These are phyloP conservation scores for Numida meleagris DNA, from an alignment of 2,113 vertebrate genomes.

Conservation along the genomic window DNA sequence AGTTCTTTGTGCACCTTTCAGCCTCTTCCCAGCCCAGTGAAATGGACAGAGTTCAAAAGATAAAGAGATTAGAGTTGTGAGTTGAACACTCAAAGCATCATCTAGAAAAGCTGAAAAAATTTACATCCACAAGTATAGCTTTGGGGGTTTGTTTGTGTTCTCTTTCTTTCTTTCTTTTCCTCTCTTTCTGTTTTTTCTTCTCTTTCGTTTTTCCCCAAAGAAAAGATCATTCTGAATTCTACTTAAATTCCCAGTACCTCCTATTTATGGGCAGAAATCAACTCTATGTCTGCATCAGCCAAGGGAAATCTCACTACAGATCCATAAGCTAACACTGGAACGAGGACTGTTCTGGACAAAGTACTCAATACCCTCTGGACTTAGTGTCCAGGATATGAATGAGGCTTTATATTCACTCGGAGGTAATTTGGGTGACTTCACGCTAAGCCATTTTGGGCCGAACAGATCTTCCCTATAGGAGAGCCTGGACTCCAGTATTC, in stretches of 20 bases:
- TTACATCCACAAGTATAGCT: neutral
- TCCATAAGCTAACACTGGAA: neutral
- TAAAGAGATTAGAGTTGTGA: neutral
- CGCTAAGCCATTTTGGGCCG: neutral
- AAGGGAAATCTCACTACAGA: neutral
- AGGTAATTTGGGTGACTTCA: slow-evolving; percentile 7
- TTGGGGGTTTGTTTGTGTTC: neutral
- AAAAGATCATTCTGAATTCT: neutral
- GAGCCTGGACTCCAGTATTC: neutral
- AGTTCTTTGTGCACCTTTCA: neutral
- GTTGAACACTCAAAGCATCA: neutral
- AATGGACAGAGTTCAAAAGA: neutral
- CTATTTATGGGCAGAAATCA: neutral
- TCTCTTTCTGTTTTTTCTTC: neutral
- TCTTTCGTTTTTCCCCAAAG: neutral
- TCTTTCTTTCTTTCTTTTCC: neutral
- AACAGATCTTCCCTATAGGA: neutral
- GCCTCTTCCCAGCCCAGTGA: neutral
- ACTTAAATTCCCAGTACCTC: slow-evolving; percentile 12
- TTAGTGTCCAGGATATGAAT: neutral
- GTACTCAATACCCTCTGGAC: neutral
- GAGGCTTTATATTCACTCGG: slow-evolving; percentile 9
- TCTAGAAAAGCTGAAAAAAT: neutral
- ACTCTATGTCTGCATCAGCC: neutral
- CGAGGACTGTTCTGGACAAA: neutral